Percentiles rank a stretch among this genome's conserved stretches.
Evolutionary conservation across 2,113 vertebrate genomes (phyloP).

Genomic region (Microtus richardsoni): DNA sequence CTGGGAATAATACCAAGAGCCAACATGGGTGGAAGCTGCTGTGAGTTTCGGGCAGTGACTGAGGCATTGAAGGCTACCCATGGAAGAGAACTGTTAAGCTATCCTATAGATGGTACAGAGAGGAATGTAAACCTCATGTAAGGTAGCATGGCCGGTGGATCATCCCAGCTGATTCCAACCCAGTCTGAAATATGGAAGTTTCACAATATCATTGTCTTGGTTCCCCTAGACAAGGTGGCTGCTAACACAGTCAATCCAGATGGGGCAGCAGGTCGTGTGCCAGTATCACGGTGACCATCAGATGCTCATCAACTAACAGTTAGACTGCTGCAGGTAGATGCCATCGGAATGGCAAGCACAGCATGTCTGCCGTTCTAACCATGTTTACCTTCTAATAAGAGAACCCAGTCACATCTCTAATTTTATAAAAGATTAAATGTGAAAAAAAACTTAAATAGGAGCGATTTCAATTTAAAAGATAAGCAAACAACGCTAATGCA

Average conservation of each 20-base stretch:
- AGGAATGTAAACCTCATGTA: neutral
- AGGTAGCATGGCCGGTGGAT: neutral
- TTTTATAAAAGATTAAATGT: neutral
- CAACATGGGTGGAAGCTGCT: neutral
- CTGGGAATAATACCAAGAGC: neutral
- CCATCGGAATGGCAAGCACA: neutral
- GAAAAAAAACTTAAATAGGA: slow-evolving; percentile 16
- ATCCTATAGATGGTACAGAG: neutral
- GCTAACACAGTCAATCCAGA: neutral
- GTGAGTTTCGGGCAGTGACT: too few relatives aligned
- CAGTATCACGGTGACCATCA: neutral
- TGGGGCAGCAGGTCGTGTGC: neutral
- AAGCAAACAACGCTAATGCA: neutral
- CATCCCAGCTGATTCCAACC: neutral
- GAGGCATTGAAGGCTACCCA: too few relatives aligned
- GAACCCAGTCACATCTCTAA: neutral
- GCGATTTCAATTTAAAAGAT: neutral
- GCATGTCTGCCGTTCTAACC: neutral
- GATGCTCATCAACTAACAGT: neutral
- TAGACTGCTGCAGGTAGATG: neutral
- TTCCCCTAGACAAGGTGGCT: neutral
- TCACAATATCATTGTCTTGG: neutral
- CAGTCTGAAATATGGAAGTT: neutral
- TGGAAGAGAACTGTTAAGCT: too few relatives aligned
- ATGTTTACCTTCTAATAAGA: neutral